Evolutionary conservation across 2,113 vertebrate genomes (phyloP).

Genomic region (Setophaga kirtlandii): DNA sequence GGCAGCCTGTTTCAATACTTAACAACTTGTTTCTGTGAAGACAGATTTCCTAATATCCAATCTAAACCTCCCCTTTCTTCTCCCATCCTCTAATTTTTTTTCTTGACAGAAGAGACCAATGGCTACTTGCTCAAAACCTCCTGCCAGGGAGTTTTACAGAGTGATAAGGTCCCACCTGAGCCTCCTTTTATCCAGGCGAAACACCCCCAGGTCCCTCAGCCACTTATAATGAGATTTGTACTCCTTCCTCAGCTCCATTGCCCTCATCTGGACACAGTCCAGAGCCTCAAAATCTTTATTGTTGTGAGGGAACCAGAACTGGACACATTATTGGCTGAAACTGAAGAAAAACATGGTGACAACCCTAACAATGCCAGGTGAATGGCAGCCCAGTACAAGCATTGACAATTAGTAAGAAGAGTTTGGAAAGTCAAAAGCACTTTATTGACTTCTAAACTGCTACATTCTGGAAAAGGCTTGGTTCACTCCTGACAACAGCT

Average conservation of each 20-base stretch:
- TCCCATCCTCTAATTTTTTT: neutral
- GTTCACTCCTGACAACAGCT: neutral
- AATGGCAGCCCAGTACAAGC: neutral
- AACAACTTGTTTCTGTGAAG: neutral
- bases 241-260: neutral
- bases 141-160: neutral
- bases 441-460: neutral
- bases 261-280: neutral
- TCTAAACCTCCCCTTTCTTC: neutral
- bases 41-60: neutral
- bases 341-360: neutral
- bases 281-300: neutral
- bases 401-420: neutral
- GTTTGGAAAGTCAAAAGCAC: neutral
- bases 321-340: neutral
- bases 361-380: neutral
- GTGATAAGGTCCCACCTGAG: neutral
- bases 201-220: neutral
- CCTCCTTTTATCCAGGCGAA: neutral
- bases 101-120: neutral
- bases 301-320: neutral
- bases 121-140: too few species aligned
- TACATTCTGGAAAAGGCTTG: neutral
- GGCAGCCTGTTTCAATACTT: neutral
- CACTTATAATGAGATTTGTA: fast-evolving